A percentile compares a stretch with the other conserved stretches of the same genome.
phyloP scores from a whole-genome alignment of 1,140 invertebrate species.

The Zeugodacus cucurbitae region DNA sequence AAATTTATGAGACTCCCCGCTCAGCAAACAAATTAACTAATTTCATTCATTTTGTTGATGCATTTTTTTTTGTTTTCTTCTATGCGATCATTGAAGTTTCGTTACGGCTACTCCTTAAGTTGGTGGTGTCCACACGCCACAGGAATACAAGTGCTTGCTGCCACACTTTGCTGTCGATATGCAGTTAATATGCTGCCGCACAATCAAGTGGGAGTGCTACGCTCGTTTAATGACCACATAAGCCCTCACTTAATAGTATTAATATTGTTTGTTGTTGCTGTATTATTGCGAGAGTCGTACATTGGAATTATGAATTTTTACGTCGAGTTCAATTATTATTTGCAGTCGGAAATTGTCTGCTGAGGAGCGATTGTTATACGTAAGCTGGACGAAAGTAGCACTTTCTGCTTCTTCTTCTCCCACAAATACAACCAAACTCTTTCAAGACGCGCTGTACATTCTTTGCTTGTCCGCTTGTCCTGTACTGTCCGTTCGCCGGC shows the following conservation, averaged over 20 bases:
- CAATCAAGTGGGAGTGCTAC: neutral
- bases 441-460: neutral
- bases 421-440: neutral
- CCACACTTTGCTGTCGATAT: neutral
- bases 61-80: neutral
- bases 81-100: neutral
- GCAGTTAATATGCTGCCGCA: neutral
- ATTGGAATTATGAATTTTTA: slow-evolving; percentile 16
- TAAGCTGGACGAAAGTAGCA: neutral
- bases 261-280: neutral
- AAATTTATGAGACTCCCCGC: slow-evolving; percentile 9
- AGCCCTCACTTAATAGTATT: neutral
- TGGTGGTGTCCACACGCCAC: neutral
- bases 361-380: neutral
- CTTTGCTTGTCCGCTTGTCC: neutral
- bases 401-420: neutral
- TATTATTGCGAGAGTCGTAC: neutral
- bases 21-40: slow-evolving; percentile 31
- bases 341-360: neutral
- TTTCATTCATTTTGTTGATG: slow-evolving; percentile 1
- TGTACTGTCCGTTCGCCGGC: neutral
- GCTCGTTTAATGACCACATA: neutral
- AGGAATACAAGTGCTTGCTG: neutral
- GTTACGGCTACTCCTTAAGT: neutral
- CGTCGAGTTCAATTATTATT: neutral